Percentiles rank a stretch among this genome's conserved stretches.
phyloP scores from a whole-genome alignment of 2,113 vertebrate species.

The Brachyistius frenatus region DNA sequence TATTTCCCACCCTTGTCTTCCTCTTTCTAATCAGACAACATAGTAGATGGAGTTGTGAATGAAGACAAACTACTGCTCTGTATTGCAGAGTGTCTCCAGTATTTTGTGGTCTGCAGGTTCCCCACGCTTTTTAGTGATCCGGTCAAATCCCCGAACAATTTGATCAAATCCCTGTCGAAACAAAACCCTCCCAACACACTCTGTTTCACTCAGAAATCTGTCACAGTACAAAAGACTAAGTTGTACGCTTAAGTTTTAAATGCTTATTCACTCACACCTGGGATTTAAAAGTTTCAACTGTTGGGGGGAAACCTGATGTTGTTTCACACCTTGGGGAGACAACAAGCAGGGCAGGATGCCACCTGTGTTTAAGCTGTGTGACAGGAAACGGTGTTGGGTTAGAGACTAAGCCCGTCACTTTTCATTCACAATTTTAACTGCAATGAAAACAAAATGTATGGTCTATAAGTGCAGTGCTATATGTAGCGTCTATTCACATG shows the following conservation, averaged over 20 bases:
- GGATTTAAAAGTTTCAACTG: too few species aligned
- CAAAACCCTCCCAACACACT: background rate
- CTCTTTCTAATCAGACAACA: slow-evolving; percentile 4
- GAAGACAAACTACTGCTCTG: background rate
- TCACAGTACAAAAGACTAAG: background rate
- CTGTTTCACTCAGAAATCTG: background rate
- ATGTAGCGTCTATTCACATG: too few species aligned
- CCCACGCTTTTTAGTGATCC: background rate
- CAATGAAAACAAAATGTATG: too few species aligned
- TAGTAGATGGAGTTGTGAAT: background rate
- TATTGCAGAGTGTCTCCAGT: background rate
- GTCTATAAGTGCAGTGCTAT: too few species aligned
- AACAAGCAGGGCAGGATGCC: background rate
- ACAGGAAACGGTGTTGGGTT: too few species aligned
- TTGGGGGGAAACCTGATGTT: too few species aligned
- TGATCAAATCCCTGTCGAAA: background rate
- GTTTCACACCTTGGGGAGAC: background rate
- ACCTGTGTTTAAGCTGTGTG: too few species aligned
- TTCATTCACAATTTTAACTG: too few species aligned
- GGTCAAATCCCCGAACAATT: background rate
- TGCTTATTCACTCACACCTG: too few species aligned
- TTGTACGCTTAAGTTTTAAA: background rate
- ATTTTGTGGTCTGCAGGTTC: background rate
- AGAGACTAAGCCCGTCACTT: too few species aligned
- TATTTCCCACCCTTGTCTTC: background rate